Conservation (phyloP, 2,797 vertebrate species). For the Eutrigla gurnardus region DNA sequence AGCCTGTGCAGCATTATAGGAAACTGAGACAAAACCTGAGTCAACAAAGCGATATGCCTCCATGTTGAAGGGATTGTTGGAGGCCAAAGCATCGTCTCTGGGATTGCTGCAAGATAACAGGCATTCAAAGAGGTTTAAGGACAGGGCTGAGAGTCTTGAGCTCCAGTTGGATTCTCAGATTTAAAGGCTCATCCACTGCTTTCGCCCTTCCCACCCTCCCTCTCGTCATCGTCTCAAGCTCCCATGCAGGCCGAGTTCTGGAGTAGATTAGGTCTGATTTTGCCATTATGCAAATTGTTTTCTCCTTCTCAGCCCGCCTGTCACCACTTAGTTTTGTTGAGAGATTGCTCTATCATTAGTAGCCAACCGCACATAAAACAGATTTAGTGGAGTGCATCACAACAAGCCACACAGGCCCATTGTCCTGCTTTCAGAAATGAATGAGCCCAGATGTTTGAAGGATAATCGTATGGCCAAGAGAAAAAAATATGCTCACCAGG, state of each 20-base stretch:
- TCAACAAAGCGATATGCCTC: slow-evolving; percentile 27
- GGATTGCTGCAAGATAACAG: slow-evolving; percentile 48
- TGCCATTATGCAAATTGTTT: slow-evolving; percentile 82
- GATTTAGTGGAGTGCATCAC: slow-evolving; percentile 32
- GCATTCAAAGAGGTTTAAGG: slow-evolving; percentile 67
- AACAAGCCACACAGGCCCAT: slow-evolving; percentile 8
- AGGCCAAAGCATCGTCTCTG: slow-evolving; percentile 54
- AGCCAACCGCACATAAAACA: slow-evolving; percentile 43
- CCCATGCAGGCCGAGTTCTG: slow-evolving; percentile 39
- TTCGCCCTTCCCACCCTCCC: slow-evolving; percentile 18
- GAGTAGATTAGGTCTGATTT: slow-evolving; percentile 73
- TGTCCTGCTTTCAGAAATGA: slow-evolving; percentile 16
- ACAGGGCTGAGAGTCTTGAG: slow-evolving; percentile 55
- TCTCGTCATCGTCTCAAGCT: slow-evolving; percentile 39
- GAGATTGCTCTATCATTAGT: slow-evolving; percentile 48
- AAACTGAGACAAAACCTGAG: slow-evolving; percentile 20
- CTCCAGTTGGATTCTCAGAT: slow-evolving; percentile 50
- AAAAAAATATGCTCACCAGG: background rate
- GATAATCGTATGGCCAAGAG: background rate
- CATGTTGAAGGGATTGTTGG: slow-evolving; percentile 39
- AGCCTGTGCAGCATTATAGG: slow-evolving; percentile 16
- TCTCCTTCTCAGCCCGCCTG: slow-evolving; percentile 29
- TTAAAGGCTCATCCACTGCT: slow-evolving; percentile 58
- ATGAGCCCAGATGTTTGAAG: slow-evolving; percentile 20
- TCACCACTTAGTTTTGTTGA: slow-evolving; percentile 53